Evolutionary conservation across 2,888 invertebrate species (phyloP).

Genomic region (Subacronicta megacephala): DNA sequence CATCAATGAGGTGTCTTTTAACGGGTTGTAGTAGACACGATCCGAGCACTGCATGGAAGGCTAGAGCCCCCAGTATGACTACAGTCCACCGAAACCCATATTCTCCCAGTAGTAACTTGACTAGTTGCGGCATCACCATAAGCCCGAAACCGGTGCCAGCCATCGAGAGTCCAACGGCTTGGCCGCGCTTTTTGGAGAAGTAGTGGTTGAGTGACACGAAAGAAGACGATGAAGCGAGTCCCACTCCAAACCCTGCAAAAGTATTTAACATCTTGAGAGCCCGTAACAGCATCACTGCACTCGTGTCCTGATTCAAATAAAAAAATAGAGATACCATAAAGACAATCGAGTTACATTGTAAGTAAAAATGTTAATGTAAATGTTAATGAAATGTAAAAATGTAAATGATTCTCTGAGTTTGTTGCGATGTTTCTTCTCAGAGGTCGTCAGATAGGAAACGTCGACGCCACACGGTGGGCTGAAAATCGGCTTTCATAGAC

Average conservation of each 20-base stretch:
- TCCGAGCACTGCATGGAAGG: slow-evolving; percentile 92
- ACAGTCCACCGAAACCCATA: slow-evolving; percentile 92
- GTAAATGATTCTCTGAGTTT: too few relatives aligned
- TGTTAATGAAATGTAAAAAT: too few relatives aligned
- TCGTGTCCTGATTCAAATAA: too few relatives aligned
- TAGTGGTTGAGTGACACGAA: slow-evolving; percentile 95
- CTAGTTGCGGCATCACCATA: slow-evolving; percentile 94
- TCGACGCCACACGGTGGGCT: too few relatives aligned
- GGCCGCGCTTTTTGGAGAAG: slow-evolving; percentile 93
- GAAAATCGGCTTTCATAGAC: too few relatives aligned
- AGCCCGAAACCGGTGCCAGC: slow-evolving; percentile 94
- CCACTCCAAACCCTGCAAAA: slow-evolving; percentile 92
- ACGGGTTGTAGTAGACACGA: slow-evolving; percentile 92
- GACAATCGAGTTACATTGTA: too few relatives aligned
- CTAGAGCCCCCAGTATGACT: slow-evolving; percentile 91
- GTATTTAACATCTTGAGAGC: background rate
- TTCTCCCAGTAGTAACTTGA: slow-evolving; percentile 90
- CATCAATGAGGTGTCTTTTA: slow-evolving; percentile 92
- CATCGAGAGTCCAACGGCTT: slow-evolving; percentile 94
- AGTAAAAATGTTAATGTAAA: too few relatives aligned
- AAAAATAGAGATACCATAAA: too few relatives aligned
- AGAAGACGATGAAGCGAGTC: slow-evolving; percentile 93
- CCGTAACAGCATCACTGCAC: background rate
- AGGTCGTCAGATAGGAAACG: too few relatives aligned
- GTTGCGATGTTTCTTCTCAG: too few relatives aligned